Conservation (phyloP, 2,113 vertebrate genomes). For the Galbula dea region DNA sequence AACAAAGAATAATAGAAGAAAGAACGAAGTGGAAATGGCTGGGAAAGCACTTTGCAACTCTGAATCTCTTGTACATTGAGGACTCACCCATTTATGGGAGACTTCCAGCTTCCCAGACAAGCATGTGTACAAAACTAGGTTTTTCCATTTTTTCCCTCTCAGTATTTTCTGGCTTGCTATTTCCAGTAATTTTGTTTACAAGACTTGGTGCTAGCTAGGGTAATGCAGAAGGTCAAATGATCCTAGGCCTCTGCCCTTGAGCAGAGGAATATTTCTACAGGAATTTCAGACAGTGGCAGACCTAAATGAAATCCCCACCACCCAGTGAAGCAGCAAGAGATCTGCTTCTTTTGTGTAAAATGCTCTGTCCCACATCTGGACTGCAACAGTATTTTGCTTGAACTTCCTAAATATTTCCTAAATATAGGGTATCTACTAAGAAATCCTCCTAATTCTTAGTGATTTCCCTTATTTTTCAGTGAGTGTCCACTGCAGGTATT, state of each 20-base stretch:
- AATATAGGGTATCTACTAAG: neutral
- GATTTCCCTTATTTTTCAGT: neutral
- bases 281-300: neutral
- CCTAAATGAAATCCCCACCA: neutral
- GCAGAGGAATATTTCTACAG: neutral
- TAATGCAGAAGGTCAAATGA: neutral
- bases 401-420: neutral
- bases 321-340: neutral
- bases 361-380: neutral
- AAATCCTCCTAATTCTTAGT: neutral
- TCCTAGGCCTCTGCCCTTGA: neutral
- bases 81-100: neutral
- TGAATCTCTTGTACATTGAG: neutral
- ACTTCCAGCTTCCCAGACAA: neutral
- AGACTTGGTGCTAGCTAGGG: neutral
- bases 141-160: neutral
- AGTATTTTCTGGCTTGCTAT: neutral
- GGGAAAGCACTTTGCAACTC: neutral
- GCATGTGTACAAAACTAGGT: accelerated
- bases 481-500: neutral
- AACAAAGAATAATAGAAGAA: neutral
- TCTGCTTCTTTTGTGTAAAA: neutral
- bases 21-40: neutral
- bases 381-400: neutral
- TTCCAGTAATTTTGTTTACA: neutral